Percentiles rank a stretch among this genome's conserved stretches.
These are phyloP conservation scores for Tangara arthus DNA, from an alignment of 2,797 vertebrate genomes.

Conservation along the genomic window DNA sequence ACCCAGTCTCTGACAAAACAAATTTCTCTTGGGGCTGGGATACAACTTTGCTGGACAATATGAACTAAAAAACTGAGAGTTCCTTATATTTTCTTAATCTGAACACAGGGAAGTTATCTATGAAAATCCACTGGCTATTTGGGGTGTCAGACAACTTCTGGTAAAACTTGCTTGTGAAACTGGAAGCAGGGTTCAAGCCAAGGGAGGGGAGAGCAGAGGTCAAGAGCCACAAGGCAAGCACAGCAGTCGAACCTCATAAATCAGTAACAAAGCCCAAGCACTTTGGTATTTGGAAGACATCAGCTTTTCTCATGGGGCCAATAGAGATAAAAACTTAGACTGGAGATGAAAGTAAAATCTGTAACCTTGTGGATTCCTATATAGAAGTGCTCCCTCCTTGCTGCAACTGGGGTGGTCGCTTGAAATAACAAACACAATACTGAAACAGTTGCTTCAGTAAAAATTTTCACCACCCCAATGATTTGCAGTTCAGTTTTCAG, in stretches of 20 bases:
- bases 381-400: neutral
- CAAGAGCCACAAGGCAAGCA: neutral
- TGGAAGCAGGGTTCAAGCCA: neutral
- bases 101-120: neutral
- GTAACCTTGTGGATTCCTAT: neutral
- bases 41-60: neutral
- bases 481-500: neutral
- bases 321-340: neutral
- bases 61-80: neutral
- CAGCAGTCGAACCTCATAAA: neutral
- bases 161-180: neutral
- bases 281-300: neutral
- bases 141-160: neutral
- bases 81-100: neutral
- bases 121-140: neutral
- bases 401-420: rapidly evolving
- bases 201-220: neutral
- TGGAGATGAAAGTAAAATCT: neutral
- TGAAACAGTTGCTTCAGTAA: neutral
- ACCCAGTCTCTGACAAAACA: neutral
- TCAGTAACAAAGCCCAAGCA: neutral
- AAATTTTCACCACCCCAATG: neutral
- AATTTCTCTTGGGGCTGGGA: neutral
- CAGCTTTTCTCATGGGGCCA: neutral
- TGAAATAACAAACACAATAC: neutral